Evolutionary conservation across 2,113 vertebrate genomes (phyloP).

Genomic region (Irena cyanogastra): DNA sequence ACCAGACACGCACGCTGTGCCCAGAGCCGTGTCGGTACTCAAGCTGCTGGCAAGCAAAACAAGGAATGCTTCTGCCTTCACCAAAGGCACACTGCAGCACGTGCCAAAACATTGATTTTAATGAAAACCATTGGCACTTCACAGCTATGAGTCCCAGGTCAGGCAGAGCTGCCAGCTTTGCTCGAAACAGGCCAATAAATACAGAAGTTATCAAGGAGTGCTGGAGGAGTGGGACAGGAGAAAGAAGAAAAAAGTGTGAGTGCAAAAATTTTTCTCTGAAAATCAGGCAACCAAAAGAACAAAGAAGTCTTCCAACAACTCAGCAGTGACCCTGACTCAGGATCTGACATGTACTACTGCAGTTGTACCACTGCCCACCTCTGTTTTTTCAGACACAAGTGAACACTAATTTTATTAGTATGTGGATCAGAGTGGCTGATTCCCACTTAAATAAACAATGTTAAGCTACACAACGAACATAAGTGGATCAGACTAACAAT

Average conservation of each 20-base stretch:
- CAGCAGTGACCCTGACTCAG: not conserved
- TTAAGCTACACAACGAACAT: not conserved
- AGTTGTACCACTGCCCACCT: not conserved
- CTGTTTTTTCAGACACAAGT: not conserved
- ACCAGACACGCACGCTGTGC: accelerated
- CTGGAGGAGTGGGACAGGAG: not conserved
- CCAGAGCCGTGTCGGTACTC: accelerated
- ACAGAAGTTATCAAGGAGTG: not conserved
- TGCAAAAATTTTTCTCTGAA: not conserved
- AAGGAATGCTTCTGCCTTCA: not conserved
- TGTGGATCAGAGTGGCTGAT: not conserved
- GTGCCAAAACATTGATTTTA: not conserved
- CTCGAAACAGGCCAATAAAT: not conserved
- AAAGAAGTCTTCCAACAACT: not conserved
- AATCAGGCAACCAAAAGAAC: not conserved
- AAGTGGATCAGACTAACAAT: not conserved
- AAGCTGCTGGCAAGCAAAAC: not conserved
- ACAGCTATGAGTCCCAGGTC: not conserved
- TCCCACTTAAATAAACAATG: not conserved
- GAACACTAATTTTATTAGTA: not conserved
- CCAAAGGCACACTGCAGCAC: not conserved
- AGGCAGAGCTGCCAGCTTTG: not conserved
- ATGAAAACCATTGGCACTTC: not conserved
- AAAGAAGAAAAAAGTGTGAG: not conserved
- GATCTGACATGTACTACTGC: not conserved